Conservation (phyloP, 2,888 invertebrate species). For the Agriopis leucophaearia region DNA sequence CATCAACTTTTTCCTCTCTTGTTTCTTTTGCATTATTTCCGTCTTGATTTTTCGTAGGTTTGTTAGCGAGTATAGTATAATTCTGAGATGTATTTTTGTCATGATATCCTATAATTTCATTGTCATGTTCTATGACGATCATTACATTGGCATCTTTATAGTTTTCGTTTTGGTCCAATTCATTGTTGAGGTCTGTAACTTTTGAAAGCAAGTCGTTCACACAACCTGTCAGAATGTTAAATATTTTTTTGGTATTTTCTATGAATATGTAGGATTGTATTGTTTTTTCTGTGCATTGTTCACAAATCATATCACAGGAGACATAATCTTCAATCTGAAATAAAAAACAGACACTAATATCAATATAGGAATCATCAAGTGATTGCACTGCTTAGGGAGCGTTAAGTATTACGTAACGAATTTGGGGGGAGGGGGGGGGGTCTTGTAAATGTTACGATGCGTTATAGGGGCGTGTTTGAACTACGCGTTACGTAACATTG, state of each 20-base stretch:
- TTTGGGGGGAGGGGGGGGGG: no score
- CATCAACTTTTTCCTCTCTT: background rate
- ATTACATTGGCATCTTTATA: constrained; percentile 59
- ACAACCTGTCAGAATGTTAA: constrained; percentile 57
- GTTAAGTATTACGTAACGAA: no score
- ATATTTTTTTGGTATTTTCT: constrained; percentile 59
- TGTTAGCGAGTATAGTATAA: constrained; percentile 49
- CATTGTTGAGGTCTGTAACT: constrained; percentile 55
- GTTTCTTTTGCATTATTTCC: background rate
- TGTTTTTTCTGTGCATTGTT: constrained; percentile 59
- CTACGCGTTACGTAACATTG: no score
- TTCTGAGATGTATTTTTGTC: constrained; percentile 47
- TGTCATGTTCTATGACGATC: constrained; percentile 63
- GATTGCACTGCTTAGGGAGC: no score
- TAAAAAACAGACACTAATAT: background rate
- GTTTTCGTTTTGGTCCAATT: constrained; percentile 44
- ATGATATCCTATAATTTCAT: constrained; percentile 50
- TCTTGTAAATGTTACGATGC: no score
- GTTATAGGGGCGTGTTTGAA: no score
- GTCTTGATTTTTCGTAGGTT: constrained; percentile 38
- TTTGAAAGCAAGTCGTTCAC: constrained; percentile 61
- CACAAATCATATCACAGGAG: constrained; percentile 57
- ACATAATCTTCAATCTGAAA: constrained; percentile 59
- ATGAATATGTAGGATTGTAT: constrained; percentile 65
- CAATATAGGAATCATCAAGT: background rate